A percentile compares a stretch with the other conserved stretches of the same genome.
These are phyloP conservation scores for Papilio xuthus DNA, from an alignment of 1,140 invertebrate species.

Conservation along the genomic window DNA sequence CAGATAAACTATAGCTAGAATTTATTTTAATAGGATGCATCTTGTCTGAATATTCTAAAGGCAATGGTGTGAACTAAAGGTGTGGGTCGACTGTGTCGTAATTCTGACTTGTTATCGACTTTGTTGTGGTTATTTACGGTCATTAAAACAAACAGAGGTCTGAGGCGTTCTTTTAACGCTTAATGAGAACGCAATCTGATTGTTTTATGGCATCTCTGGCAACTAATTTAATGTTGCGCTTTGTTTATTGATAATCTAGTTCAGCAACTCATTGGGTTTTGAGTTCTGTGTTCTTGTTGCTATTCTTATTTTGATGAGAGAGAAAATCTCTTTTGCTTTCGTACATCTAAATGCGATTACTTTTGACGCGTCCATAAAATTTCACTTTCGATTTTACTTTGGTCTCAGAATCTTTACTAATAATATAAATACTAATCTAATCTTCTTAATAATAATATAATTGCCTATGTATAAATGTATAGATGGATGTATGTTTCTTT, in stretches of 20 bases:
- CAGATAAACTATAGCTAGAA: neutral
- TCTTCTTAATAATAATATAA: too few species aligned
- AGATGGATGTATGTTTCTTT: too few species aligned
- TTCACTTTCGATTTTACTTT: too few species aligned
- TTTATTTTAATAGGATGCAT: slow-evolving; percentile 5
- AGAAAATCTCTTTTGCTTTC: neutral
- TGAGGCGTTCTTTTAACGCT: slow-evolving; percentile 43
- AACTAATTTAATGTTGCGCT: slow-evolving; percentile 9
- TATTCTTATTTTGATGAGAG: neutral
- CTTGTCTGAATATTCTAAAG: slow-evolving; percentile 44
- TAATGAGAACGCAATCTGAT: slow-evolving; percentile 47
- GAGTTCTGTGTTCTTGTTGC: neutral
- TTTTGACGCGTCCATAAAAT: too few species aligned
- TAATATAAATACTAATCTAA: too few species aligned
- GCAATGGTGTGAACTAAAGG: slow-evolving; percentile 45
- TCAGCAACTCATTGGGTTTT: neutral
- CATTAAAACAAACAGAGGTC: slow-evolving; percentile 47
- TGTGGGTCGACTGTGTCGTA: slow-evolving; percentile 55
- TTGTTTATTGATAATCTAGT: slow-evolving; percentile 20
- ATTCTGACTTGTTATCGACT: slow-evolving; percentile 60
- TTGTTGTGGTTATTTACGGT: slow-evolving; percentile 50
- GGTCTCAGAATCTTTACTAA: too few species aligned
- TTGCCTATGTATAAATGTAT: too few species aligned
- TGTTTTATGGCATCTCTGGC: slow-evolving; percentile 22
- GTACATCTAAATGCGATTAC: too few species aligned